Percentiles rank a stretch among this genome's conserved stretches.
Conservation (phyloP, 2,888 invertebrate genomes). For the Nudaria mundana region DNA sequence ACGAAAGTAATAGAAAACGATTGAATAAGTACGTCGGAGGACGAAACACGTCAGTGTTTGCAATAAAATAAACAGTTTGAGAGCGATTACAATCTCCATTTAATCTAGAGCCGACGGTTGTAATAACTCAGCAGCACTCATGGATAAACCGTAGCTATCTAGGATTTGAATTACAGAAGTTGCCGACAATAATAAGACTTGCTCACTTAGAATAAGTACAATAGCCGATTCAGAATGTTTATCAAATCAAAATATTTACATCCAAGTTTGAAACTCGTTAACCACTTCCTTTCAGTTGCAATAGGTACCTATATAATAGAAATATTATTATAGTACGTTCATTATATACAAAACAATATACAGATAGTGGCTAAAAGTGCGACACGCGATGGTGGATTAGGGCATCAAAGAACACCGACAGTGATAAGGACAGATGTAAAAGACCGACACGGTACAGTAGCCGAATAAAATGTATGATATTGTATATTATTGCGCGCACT, state of each 20-base stretch:
- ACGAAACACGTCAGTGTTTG: too few species aligned
- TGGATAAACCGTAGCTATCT: neutral
- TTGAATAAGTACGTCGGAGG: too few species aligned
- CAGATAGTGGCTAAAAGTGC: constrained; percentile 60
- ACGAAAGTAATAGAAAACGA: too few species aligned
- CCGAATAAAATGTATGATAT: constrained; percentile 45
- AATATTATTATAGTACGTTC: constrained; percentile 20
- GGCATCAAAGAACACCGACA: constrained; percentile 55
- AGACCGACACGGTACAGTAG: constrained; percentile 61
- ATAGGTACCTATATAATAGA: constrained; percentile 1
- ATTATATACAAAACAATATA: constrained; percentile 53
- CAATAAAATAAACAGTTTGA: too few species aligned
- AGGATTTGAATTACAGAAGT: neutral
- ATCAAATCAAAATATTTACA: constrained; percentile 2
- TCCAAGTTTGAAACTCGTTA: neutral
- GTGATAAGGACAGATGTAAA: constrained; percentile 52
- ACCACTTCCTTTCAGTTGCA: constrained; percentile 8
- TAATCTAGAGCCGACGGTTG: too few species aligned
- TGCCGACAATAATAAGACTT: too few species aligned
- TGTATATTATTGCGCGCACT: constrained; percentile 46
- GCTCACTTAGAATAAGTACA: neutral
- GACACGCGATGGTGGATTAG: constrained; percentile 62
- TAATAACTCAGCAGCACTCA: neutral
- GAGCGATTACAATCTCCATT: neutral
- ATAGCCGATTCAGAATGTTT: neutral